Evolutionary conservation across 2,797 vertebrate species (phyloP), one percentile per base, ranked within the genome.

Genomic region (Danio albolineatus): DNA sequence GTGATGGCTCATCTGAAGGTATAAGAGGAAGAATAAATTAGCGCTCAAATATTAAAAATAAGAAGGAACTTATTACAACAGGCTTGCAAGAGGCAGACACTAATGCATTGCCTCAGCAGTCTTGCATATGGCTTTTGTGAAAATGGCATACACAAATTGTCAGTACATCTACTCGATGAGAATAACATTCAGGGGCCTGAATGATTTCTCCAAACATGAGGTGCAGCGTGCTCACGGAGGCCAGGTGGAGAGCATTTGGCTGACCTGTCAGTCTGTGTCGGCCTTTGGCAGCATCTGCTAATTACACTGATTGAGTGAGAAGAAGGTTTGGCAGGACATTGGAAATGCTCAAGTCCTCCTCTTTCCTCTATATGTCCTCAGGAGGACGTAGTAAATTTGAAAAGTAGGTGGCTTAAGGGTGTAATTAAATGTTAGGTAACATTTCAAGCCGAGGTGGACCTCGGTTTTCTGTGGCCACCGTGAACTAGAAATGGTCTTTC

Each of bases 1-100:
- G 56, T 0, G 61, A 73, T 12, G 87, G 72, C 10, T 90, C 82
- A 14, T 92, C 94, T 94, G 78, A 28, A 80, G 73, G 69, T n/a
- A 59, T 46, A 66, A 41, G 65, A 56, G n/a, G 82, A 61, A 79
- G 56, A n/a, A 76, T 12, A 60, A 56, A 70, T 82, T 59, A 80
- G 44, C 48, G 56, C 53, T 79, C 46, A 77, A 82, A 65, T 49
- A 69, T 73, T 36, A 46, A 65, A 43, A 54, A 19, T 19, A 61
- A 21, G 28, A 43, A 77, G 43, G 61, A 73, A 71, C 74, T 57
- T 10, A 46, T 44, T 43, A 12, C 17, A 73, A n/a, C 21, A 53
- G 49, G 38, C 60, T 16, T 39, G 39, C 36, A 62, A 2, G 43
- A 48, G 54, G 6, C 46, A 16, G 10, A 53, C n/a, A 38, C 12